Base-by-base conservation (phyloP, 2,888 invertebrate genomes). In the Monoplex corrugatus region DNA sequence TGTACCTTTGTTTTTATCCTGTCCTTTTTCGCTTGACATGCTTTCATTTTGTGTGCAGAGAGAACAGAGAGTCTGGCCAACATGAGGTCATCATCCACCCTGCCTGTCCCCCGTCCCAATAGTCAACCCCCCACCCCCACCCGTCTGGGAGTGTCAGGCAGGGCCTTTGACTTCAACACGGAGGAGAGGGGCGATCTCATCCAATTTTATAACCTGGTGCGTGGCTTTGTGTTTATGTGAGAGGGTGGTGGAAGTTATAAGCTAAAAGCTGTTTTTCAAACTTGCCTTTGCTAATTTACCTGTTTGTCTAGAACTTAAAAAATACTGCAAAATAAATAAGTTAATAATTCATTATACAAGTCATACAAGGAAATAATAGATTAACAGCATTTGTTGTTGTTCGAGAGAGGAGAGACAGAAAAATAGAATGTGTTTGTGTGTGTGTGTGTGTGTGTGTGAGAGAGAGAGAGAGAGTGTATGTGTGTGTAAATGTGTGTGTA, bases 181-280 rank as follows among this genome's bases (percentile, higher is more conserved):
- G 91, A 89, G 86, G 97, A 97, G 94, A 97, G 98, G 93, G 98
- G 98, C 28, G 99, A 99, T 96, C 97, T 99, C 90, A 99, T 99
- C 93, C 97, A 97, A 95, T 99, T 99, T 96, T 99, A 99, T 96
- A 99, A 99, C 96, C 89, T 92, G 92, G 96, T 96, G 89, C 91
- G 35, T 83, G 8, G 6, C 2, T 28, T 57, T 57, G 32, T n/a
- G n/a, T n/a, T n/a, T n/a, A n/a, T n/a, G n/a, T n/a, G n/a, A n/a
- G n/a, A n/a, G n/a, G n/a, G n/a, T n/a, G n/a, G n/a, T n/a, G n/a
- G n/a, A n/a, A n/a, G n/a, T n/a, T n/a, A n/a, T n/a, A n/a, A n/a
- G n/a, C n/a, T n/a, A n/a, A n/a, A n/a, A n/a, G n/a, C n/a, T n/a
- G n/a, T n/a, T n/a, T n/a, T n/a, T n/a, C n/a, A n/a, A n/a, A n/a